Evolutionary conservation across 2,113 vertebrate species (phyloP).

Genomic region (Cercocebus atys): DNA sequence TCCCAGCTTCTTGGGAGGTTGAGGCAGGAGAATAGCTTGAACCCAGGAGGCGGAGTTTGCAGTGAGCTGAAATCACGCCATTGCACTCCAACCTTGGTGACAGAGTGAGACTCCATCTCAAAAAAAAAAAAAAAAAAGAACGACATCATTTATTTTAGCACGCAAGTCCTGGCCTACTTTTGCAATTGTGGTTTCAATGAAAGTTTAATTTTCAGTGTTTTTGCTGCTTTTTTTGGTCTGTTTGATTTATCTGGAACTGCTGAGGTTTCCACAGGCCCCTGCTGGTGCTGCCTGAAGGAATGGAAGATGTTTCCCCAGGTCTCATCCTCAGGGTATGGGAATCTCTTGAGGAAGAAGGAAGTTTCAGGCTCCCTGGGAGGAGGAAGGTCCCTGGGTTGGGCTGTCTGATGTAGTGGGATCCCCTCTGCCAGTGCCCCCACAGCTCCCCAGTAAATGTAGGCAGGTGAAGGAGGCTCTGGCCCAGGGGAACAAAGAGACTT

Average conservation of each 20-base stretch:
- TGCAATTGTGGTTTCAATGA: background rate
- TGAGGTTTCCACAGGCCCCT: background rate
- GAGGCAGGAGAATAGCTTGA: too few relatives aligned
- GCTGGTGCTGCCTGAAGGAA: background rate
- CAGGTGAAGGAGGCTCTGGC: background rate
- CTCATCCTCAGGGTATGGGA: background rate
- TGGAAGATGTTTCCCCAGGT: background rate
- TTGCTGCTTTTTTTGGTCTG: background rate
- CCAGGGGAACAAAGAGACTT: background rate
- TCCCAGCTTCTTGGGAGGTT: too few relatives aligned
- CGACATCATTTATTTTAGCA: background rate
- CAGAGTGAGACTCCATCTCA: too few relatives aligned
- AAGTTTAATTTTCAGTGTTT: background rate
- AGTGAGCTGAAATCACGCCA: fast-evolving
- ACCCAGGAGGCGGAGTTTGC: too few relatives aligned
- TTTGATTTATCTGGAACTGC: background rate
- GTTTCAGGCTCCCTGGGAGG: background rate
- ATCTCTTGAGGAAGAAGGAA: background rate
- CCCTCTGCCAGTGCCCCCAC: background rate
- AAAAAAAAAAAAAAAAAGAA: too few relatives aligned
- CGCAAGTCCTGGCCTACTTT: background rate
- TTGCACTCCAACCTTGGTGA: too few relatives aligned
- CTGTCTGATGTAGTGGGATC: background rate
- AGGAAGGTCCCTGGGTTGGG: background rate
- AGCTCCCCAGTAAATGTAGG: background rate